phyloP scores from a whole-genome alignment of 2,113 vertebrate species.

The Crocuta crocuta region DNA sequence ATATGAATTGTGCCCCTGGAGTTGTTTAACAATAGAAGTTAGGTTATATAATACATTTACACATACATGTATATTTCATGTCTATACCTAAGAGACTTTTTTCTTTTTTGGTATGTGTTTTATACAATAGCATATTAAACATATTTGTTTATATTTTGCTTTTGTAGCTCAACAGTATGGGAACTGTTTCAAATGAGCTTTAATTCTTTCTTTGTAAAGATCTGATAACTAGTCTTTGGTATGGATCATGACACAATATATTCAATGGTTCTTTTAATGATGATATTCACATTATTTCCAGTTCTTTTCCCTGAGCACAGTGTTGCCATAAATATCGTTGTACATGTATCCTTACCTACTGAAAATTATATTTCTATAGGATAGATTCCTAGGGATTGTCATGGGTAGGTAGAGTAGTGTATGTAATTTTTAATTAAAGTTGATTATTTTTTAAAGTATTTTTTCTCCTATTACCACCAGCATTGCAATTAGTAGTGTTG shows the following conservation, averaged over 20 bases:
- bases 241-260: not conserved
- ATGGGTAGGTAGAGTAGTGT: not conserved
- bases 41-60: not conserved
- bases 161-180: not conserved
- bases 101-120: not conserved
- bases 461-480: not conserved
- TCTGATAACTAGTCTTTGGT: not conserved
- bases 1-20: not conserved
- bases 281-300: not conserved
- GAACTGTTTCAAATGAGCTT: not conserved
- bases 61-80: not conserved
- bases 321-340: not conserved
- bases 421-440: not conserved
- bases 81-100: not conserved
- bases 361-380: not conserved
- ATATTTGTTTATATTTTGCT: not conserved
- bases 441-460: not conserved
- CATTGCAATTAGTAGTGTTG: not conserved
- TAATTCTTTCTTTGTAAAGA: not conserved
- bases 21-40: not conserved
- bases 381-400: not conserved
- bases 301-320: not conserved
- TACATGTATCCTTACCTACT: not conserved
- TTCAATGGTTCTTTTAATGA: not conserved
- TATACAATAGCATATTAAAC: not conserved